These are phyloP conservation scores for Drosophila cognata DNA, from an alignment of 2,888 invertebrate genomes.

Conservation along the genomic window DNA sequence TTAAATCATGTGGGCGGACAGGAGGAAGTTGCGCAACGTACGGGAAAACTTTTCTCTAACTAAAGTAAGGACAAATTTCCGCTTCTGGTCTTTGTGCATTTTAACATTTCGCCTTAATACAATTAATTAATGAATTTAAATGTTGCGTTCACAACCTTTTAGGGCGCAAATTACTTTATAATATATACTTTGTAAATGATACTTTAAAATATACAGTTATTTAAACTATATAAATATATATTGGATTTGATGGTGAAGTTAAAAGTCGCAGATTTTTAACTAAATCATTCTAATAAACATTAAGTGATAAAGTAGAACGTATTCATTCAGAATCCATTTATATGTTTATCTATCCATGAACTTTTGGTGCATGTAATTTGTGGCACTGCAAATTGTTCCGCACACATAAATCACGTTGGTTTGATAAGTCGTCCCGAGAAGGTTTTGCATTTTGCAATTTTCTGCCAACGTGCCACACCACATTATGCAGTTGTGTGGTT, in stretches of 20 bases:
- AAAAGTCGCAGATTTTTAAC: not conserved
- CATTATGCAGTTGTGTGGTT: constrained; percentile 60
- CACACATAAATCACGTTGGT: not conserved
- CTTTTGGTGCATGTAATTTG: not conserved
- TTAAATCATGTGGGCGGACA: constrained; percentile 7
- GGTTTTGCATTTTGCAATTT: constrained; percentile 32
- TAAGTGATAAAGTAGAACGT: not conserved
- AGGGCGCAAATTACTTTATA: constrained; percentile 14
- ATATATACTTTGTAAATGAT: constrained; percentile 5
- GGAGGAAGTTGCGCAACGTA: constrained; percentile 1
- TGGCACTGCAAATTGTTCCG: not conserved
- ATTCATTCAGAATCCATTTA: not conserved
- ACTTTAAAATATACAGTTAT: not conserved
- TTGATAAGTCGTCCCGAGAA: not conserved
- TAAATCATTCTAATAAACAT: not conserved
- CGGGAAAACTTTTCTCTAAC: constrained; percentile 22
- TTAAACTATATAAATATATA: not conserved
- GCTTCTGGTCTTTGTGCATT: constrained; percentile 46
- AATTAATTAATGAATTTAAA: constrained; percentile 59
- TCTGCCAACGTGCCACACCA: constrained; percentile 32
- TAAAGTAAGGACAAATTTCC: constrained; percentile 24
- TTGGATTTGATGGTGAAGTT: not conserved
- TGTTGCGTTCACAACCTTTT: constrained; percentile 32
- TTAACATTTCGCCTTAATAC: constrained; percentile 61
- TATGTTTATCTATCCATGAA: not conserved